These are phyloP conservation scores for Falco berigora DNA, from an alignment of 2,797 vertebrate species.

Conservation along the genomic window DNA sequence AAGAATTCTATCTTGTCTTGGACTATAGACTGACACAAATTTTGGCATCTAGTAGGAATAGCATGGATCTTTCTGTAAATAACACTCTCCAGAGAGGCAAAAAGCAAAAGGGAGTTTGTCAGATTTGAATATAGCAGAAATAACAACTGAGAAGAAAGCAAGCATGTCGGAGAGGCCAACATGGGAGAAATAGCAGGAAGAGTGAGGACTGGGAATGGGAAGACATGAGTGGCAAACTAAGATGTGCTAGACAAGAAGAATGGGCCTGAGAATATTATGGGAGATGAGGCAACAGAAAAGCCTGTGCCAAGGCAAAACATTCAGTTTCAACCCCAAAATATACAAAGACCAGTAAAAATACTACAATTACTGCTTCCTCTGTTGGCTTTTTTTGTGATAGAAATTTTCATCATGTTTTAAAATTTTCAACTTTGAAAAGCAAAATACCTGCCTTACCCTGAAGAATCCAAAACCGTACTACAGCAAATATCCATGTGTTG, in stretches of 20 bases:
- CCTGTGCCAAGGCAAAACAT: neutral
- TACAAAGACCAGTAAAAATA: neutral
- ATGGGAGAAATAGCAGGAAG: neutral
- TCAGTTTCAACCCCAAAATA: neutral
- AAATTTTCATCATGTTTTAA: neutral
- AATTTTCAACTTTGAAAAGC: neutral
- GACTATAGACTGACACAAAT: neutral
- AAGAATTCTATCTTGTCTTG: neutral
- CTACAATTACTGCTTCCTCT: neutral
- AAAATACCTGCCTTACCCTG: neutral
- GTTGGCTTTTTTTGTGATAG: neutral
- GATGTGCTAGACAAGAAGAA: neutral
- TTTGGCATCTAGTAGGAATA: neutral
- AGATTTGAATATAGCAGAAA: neutral
- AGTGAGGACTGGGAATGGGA: neutral
- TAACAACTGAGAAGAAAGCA: neutral
- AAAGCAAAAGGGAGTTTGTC: neutral
- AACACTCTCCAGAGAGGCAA: neutral
- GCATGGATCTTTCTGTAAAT: neutral
- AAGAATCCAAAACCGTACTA: neutral
- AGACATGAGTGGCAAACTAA: neutral
- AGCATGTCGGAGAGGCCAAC: neutral
- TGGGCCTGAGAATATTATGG: neutral
- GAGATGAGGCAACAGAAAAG: neutral
- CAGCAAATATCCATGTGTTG: neutral